These are phyloP conservation scores for Hypena proboscidalis DNA, from an alignment of 2,888 invertebrate genomes.

Conservation along the genomic window DNA sequence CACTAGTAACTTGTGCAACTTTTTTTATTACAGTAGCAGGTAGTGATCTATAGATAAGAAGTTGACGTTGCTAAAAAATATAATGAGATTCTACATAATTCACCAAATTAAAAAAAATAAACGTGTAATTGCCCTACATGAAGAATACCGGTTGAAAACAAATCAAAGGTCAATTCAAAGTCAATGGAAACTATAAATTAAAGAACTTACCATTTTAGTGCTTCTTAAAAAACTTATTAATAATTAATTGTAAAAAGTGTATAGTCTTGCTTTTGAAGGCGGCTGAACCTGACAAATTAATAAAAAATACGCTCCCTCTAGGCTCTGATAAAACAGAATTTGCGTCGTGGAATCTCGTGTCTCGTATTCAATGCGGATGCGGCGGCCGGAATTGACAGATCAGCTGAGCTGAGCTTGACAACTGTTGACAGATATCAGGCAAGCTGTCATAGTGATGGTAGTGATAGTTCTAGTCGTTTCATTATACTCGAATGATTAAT, in stretches of 20 bases:
- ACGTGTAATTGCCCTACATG: no score
- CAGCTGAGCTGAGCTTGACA: constrained; percentile 14
- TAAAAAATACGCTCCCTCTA: no score
- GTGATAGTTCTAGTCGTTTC: no score
- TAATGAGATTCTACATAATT: no score
- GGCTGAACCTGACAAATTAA: constrained; percentile 14
- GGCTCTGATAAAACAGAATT: constrained; percentile 10
- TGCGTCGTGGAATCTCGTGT: constrained; percentile 14
- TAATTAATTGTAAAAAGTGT: constrained; percentile 2
- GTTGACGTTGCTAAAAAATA: no score
- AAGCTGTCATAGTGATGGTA: no score
- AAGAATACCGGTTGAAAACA: constrained; percentile 11
- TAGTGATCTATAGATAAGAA: no score
- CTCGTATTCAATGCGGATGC: constrained; percentile 1
- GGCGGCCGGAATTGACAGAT: constrained; percentile 6
- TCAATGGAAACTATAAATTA: constrained; percentile 55
- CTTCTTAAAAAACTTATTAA: constrained; percentile 11
- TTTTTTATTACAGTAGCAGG: no score
- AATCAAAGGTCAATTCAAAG: constrained; percentile 72
- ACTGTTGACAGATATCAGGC: no score
- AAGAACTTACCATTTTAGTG: constrained; percentile 65
- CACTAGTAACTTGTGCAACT: no score
- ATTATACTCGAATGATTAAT: no score
- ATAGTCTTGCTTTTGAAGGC: constrained; percentile 8
- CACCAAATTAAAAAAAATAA: no score